These are phyloP conservation scores for Periophthalmus modestus DNA, from an alignment of 2,113 vertebrate genomes.

Conservation along the genomic window DNA sequence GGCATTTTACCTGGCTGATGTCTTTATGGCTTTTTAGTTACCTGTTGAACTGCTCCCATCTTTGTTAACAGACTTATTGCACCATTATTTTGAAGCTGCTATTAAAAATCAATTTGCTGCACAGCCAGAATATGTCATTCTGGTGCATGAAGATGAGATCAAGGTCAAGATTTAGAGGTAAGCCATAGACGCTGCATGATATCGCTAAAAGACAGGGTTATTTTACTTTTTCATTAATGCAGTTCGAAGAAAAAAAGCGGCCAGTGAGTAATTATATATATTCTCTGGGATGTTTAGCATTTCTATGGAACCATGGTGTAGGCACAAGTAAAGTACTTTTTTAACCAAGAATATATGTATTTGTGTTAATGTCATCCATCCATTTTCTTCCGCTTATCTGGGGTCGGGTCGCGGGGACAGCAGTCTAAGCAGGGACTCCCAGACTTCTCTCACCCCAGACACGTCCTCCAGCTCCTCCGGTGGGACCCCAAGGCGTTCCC, in stretches of 20 bases:
- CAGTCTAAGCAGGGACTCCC: no score
- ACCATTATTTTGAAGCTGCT: background rate
- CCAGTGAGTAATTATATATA: no score
- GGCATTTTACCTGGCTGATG: background rate
- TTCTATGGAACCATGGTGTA: no score
- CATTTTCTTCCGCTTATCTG: no score
- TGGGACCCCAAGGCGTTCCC: no score
- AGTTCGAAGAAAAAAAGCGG: no score
- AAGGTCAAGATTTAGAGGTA: constrained; percentile 1
- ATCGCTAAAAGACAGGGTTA: background rate
- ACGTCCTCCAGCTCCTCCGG: no score
- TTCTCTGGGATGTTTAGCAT: no score
- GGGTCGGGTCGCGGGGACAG: no score
- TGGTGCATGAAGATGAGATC: background rate
- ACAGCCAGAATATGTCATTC: background rate
- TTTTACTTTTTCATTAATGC: background rate
- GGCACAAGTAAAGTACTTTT: no score
- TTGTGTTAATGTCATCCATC: no score
- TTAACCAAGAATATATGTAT: background rate
- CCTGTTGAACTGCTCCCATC: background rate
- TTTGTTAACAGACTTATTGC: constrained; percentile 1
- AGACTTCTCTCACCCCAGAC: no score
- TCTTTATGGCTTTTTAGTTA: constrained; percentile 5
- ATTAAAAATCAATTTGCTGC: constrained; percentile 6
- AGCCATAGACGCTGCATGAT: background rate